phyloP scores from a whole-genome alignment of 1,140 invertebrate genomes.

The Onthophagus taurus region DNA sequence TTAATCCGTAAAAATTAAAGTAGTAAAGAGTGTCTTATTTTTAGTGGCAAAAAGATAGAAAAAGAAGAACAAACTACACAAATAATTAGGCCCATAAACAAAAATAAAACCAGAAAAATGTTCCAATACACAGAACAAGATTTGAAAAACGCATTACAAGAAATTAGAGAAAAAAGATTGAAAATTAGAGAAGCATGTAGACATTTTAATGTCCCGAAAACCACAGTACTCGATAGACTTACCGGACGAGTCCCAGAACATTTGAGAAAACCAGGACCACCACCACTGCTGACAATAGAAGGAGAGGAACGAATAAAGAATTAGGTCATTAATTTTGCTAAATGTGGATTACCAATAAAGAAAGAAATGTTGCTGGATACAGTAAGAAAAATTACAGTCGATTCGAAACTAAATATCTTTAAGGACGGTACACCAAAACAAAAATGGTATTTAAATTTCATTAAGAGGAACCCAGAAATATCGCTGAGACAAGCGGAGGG shows the following conservation, averaged over 20 bases:
- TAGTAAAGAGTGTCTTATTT: no score
- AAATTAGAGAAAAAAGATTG: constrained; percentile 11
- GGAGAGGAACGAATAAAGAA: constrained; percentile 17
- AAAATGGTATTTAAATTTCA: constrained; percentile 25
- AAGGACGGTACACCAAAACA: constrained; percentile 13
- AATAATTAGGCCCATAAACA: no score
- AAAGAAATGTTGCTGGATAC: constrained; percentile 16
- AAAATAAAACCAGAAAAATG: constrained; percentile 8
- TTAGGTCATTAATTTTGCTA: constrained; percentile 16
- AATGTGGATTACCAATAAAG: constrained; percentile 22
- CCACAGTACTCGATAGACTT: constrained; percentile 19
- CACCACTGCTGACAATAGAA: constrained; percentile 14
- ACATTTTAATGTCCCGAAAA: constrained; percentile 15
- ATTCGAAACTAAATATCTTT: no score
- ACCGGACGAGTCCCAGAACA: constrained; percentile 17
- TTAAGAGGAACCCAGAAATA: constrained; percentile 26
- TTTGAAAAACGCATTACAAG: constrained; percentile 10
- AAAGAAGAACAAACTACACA: no score
- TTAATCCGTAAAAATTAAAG: no score
- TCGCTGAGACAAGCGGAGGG: constrained; percentile 21
- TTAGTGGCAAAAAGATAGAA: no score
- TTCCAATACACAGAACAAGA: constrained; percentile 13
- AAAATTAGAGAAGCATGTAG: constrained; percentile 14
- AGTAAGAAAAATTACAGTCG: constrained; percentile 12
- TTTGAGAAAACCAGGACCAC: constrained; percentile 16